These are phyloP conservation scores for Chrysina gloriosa DNA, from an alignment of 2,888 invertebrate species.

Conservation along the genomic window DNA sequence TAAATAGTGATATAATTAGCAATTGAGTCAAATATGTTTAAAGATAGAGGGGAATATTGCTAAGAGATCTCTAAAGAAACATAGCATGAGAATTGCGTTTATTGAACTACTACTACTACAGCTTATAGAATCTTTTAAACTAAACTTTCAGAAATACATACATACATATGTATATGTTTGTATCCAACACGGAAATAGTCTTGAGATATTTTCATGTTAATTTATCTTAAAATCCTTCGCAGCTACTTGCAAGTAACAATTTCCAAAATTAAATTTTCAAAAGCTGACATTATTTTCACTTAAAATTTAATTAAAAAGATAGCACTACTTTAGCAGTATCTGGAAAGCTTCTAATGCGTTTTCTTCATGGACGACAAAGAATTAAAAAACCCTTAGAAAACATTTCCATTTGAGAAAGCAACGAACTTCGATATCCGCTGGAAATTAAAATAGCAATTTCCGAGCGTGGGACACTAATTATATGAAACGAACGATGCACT, in stretches of 20 bases:
- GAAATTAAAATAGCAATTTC: constrained; percentile 18
- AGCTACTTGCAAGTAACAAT: not conserved
- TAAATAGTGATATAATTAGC: no score
- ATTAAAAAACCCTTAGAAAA: not conserved
- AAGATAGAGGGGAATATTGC: no score
- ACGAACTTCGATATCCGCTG: not conserved
- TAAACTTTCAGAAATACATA: no score
- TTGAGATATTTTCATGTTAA: no score
- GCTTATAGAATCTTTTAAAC: no score
- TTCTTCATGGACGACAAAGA: not conserved
- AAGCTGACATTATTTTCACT: not conserved
- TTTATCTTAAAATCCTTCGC: no score
- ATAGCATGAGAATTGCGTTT: no score
- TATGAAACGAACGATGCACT: not conserved
- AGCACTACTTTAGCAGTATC: not conserved
- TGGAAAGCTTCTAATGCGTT: not conserved
- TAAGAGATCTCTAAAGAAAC: no score
- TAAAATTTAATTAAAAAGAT: constrained; percentile 7
- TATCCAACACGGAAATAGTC: no score
- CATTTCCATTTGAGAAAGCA: not conserved
- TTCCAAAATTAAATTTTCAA: not conserved
- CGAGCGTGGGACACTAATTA: not conserved
- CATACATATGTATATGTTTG: no score
- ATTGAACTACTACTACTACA: no score
- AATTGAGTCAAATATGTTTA: no score